Percentiles rank a stretch among this genome's conserved stretches.
These are phyloP conservation scores for Brienomyrus longianalis DNA, from an alignment of 2,113 vertebrate species.

Conservation along the genomic window DNA sequence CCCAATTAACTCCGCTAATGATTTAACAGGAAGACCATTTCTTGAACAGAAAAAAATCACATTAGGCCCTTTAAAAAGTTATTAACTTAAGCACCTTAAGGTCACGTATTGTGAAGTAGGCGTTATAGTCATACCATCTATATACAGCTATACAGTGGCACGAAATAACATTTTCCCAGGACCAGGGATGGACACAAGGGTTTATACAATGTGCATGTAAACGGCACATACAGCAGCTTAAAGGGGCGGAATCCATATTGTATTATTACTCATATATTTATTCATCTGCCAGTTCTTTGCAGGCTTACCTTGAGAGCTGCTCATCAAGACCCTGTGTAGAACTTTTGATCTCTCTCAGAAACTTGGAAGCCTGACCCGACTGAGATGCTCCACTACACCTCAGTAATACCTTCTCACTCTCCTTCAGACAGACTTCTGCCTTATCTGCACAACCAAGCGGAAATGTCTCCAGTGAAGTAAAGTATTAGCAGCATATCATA, in stretches of 20 bases:
- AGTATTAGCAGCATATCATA: not conserved
- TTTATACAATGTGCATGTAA: not conserved
- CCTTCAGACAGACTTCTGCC: slow-evolving; percentile 47
- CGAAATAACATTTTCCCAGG: not conserved
- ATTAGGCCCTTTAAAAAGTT: not conserved
- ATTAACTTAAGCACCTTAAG: not conserved
- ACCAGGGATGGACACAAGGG: not conserved
- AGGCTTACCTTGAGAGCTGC: slow-evolving; percentile 48
- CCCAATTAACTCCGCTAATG: not conserved
- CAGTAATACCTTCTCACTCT: slow-evolving; percentile 49
- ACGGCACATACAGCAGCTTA: not conserved
- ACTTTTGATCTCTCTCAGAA: slow-evolving; percentile 48
- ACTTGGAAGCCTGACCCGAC: slow-evolving; percentile 38
- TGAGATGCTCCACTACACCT: slow-evolving; percentile 41
- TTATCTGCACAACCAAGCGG: slow-evolving; percentile 38
- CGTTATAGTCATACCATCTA: not conserved
- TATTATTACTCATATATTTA: not conserved
- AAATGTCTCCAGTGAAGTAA: not conserved
- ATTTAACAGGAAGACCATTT: not conserved
- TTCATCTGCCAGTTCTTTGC: not conserved
- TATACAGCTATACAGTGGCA: not conserved
- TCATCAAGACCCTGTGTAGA: slow-evolving; percentile 47
- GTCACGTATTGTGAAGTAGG: not conserved
- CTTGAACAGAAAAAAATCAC: not conserved
- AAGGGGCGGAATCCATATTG: not conserved